Evolutionary conservation across 2,113 vertebrate genomes (phyloP), one percentile per base, ranked within the genome.

Genomic region (Phalacrocorax aristotelis): DNA sequence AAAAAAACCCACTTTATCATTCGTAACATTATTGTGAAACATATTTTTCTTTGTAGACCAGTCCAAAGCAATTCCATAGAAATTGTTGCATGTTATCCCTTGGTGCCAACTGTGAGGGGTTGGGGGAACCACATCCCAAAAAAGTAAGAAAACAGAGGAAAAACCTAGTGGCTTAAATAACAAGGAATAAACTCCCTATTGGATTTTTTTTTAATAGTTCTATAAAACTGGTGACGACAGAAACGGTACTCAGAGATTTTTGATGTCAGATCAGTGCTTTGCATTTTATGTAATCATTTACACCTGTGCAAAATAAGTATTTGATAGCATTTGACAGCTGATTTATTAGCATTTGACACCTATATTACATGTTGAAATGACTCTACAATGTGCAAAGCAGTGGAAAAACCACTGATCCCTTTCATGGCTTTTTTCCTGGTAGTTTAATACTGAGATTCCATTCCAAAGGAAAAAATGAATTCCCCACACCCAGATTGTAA

Each of bases 321-420:
- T 69, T 94, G 89, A 81, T 95, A 57, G 89, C 36, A 69, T 95
- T 89, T 97, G 92, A 89, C 95, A 94, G 92, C 88, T 94, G 93
- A 97, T 97, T 90, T 93, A 96, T 89, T 86, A 90, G 84, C 38
- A 16, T 94, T 94, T 95, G 92, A 95, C 94, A 92, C 94, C 83
- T 75, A 51, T 72, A 91, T 95, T 92, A 82, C 78, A 84, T 29
- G 77, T 61, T 92, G 90, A 95, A 96, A 95, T 89, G 55, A 72
- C 55, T 94, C 89, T 61, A 91, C 90, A 89, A 52, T 68, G 89
- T 91, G 95, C 76, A 94, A 89, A 89, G 89, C 72, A 57, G 61
- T 79, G 90, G 83, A 72, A 96, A 96, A 92, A 55, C 9, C 83
- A 90, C 51, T 46, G 83, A 87, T 84, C 78, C 51, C 38, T 87